Percentiles rank a stretch among this genome's conserved stretches.
phyloP scores from a whole-genome alignment of 2,797 vertebrate genomes.

The Pipistrellus pygmaeus region DNA sequence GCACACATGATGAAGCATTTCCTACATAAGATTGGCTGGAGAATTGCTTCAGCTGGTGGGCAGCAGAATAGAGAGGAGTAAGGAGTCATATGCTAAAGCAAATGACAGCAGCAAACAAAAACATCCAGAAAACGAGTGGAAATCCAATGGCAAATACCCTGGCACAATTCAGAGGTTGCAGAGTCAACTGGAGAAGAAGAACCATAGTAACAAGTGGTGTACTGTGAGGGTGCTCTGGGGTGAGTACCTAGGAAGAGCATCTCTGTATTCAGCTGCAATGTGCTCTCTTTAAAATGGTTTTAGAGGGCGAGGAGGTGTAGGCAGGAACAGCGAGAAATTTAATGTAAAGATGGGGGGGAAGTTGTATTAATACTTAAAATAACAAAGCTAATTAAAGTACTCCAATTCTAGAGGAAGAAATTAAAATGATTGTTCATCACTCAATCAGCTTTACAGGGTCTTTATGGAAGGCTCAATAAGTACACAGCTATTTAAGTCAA shows the following conservation, averaged over 20 bases:
- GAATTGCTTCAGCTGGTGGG: not conserved
- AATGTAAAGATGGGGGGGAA: not conserved
- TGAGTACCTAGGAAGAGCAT: not conserved
- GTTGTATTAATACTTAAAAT: not conserved
- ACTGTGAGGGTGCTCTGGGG: not conserved
- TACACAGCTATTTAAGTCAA: not conserved
- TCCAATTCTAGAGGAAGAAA: not conserved
- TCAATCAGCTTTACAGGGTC: not conserved
- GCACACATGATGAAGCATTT: not conserved
- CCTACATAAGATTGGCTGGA: not conserved
- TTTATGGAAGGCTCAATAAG: not conserved
- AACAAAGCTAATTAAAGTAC: not conserved
- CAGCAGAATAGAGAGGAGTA: not conserved
- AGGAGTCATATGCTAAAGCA: not conserved
- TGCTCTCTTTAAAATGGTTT: not conserved
- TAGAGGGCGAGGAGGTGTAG: not conserved
- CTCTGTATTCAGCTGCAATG: not conserved
- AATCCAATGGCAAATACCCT: not conserved
- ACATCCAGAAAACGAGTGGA: not conserved
- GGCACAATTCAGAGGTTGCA: not conserved
- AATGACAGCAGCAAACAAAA: not conserved
- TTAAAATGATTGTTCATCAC: not conserved
- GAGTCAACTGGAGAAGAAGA: not conserved
- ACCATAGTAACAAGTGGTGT: fast-evolving
- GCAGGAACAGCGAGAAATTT: not conserved